phyloP scores from a whole-genome alignment of 1,140 invertebrate species.

The Macrobrachium nipponense region DNA sequence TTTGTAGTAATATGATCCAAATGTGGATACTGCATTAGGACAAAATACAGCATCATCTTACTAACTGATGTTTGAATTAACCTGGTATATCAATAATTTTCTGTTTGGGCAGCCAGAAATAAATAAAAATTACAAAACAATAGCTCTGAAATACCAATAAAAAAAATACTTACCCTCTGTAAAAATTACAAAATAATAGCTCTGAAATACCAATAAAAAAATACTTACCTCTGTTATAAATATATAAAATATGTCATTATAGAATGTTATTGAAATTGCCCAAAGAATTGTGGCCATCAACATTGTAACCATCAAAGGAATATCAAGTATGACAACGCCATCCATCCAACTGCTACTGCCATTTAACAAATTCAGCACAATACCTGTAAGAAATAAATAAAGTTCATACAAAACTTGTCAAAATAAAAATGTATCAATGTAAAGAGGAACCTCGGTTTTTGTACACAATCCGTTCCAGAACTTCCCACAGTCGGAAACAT shows the following conservation, averaged over 20 bases:
- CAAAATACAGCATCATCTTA: no score
- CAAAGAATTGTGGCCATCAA: constrained; percentile 26
- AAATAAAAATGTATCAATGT: no score
- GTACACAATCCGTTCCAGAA: no score
- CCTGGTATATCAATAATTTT: background rate
- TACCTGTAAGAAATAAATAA: no score
- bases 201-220: background rate
- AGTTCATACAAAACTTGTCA: no score
- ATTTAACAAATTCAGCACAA: background rate
- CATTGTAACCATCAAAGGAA: constrained; percentile 27
- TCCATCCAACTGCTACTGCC: constrained; percentile 24
- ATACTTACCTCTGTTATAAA: constrained; percentile 41
- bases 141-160: background rate
- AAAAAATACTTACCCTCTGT: constrained; percentile 32
- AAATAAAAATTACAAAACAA: constrained; percentile 4
- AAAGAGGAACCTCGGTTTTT: no score
- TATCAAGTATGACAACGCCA: constrained; percentile 9
- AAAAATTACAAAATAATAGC: constrained; percentile 26
- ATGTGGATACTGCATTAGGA: no score
- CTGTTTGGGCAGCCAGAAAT: background rate
- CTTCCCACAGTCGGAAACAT: no score
- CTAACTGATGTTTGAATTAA: background rate
- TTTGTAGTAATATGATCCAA: no score
- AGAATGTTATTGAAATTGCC: constrained; percentile 32
- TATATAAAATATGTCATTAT: constrained; percentile 24